These are phyloP conservation scores for Macrochelys suwanniensis DNA, from an alignment of 2,797 vertebrate genomes.

Conservation along the genomic window DNA sequence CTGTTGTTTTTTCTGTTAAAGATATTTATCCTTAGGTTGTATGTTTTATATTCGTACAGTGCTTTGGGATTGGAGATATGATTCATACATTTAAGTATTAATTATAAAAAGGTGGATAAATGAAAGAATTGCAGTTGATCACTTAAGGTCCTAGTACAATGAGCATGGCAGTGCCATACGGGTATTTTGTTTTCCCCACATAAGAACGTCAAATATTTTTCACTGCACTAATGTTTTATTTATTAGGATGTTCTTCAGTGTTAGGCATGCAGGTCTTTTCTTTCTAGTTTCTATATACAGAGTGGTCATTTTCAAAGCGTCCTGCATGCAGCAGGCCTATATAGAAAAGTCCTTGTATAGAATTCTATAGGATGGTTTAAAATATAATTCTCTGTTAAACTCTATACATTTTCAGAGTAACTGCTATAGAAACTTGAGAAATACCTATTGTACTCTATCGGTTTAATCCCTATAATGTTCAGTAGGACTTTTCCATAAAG, in stretches of 20 bases:
- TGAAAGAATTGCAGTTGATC: neutral
- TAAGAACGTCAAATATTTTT: neutral
- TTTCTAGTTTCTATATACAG: neutral
- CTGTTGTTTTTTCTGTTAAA: neutral
- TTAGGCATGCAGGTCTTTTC: neutral
- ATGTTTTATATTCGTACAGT: neutral
- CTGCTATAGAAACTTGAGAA: neutral
- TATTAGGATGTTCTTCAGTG: neutral
- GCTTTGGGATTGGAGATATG: neutral
- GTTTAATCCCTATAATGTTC: neutral
- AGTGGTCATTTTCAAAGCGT: neutral
- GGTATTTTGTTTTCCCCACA: neutral
- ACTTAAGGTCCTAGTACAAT: too few relatives aligned
- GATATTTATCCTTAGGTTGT: neutral
- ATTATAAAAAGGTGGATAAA: neutral
- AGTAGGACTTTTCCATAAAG: neutral
- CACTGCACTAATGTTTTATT: conserved; percentile 4
- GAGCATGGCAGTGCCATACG: too few relatives aligned
- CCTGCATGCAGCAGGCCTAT: neutral
- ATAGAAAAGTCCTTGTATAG: neutral
- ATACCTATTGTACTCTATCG: neutral
- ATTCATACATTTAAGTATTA: neutral
- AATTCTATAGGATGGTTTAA: neutral
- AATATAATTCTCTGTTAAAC: neutral
- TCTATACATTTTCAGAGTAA: neutral